Conservation (phyloP, 2,113 vertebrate species). For the Ictidomys tridecemlineatus region DNA sequence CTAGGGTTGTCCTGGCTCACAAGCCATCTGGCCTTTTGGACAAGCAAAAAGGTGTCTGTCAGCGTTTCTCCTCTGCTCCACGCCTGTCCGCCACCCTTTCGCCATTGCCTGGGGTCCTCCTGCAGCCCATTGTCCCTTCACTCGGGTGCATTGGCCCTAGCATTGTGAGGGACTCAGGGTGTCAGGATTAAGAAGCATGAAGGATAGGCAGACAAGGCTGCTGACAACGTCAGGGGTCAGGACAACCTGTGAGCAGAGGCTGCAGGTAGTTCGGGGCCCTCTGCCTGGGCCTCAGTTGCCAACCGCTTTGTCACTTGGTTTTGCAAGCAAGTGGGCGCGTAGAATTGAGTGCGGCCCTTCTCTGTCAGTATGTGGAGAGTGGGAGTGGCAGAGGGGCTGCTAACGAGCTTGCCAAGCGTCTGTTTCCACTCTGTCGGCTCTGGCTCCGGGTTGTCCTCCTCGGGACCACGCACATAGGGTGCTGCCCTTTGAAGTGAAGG, state of each 20-base stretch:
- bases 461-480: neutral
- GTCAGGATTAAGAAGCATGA: constrained; percentile 28
- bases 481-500: neutral
- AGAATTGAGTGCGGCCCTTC: neutral
- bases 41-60: neutral
- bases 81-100: neutral
- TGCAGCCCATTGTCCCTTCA: neutral
- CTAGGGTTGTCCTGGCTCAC: neutral
- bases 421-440: neutral
- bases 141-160: rapidly evolving
- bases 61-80: neutral
- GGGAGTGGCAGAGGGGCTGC: neutral
- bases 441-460: neutral
- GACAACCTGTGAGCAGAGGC: neutral
- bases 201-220: neutral
- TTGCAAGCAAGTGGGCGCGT: neutral
- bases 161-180: neutral
- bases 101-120: rapidly evolving
- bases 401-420: neutral
- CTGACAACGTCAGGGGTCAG: neutral
- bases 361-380: neutral
- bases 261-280: neutral
- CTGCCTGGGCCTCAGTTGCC: neutral
- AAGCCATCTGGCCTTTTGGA: neutral
- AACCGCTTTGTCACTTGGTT: neutral